Base-by-base conservation (phyloP, 2,888 invertebrate species). In the Andrena trimmerana region DNA sequence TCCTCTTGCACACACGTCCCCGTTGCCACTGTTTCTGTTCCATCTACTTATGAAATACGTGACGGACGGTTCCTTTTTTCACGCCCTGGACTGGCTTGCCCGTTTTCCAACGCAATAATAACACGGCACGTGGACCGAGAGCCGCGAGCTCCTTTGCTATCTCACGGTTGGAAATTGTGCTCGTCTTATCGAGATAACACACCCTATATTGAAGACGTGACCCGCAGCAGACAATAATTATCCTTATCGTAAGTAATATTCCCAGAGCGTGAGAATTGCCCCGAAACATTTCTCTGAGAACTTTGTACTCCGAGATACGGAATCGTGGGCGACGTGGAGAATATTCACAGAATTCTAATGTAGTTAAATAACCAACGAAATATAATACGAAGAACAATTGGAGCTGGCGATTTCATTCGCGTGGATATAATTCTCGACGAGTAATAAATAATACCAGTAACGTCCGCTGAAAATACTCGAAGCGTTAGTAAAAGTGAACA, bases 191-290 rank as follows among this genome's bases (percentile, higher is more conserved):
- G 13, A 36, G 69, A 78, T 80, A 87, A 67, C 63, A 20, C n/a
- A 36, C 31, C 50, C 66, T 42, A 57, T 74, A 77, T 70, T 24
- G 78, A 67, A 73, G 63, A 83, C 88, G 88, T 87, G 88, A 80
- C 86, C 59, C 75, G 60, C 78, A 57, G 31, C 57, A 73, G 65
- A 57, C 67, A 59, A 67, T 73, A 87, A 87, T 87, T 87, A 87
- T 72, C 72, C 72, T 79, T 73, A 80, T 81, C 59, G 54, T 63
- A 50, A 66, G 71, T 62, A 73, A 63, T 74, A 77, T 54, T 42
- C 59, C 60, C 24, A 1, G 27, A 57, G 13, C 59, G 65, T 65
- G 71, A 31, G 52, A 76, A 68, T 72, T 59, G 33, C 57, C 13
- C 16, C 16, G 0, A 13, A 71, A 36, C 59, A 50, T 77, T 57